phyloP scores from a whole-genome alignment of 2,113 vertebrate genomes.

The Cynopterus brachyotis region DNA sequence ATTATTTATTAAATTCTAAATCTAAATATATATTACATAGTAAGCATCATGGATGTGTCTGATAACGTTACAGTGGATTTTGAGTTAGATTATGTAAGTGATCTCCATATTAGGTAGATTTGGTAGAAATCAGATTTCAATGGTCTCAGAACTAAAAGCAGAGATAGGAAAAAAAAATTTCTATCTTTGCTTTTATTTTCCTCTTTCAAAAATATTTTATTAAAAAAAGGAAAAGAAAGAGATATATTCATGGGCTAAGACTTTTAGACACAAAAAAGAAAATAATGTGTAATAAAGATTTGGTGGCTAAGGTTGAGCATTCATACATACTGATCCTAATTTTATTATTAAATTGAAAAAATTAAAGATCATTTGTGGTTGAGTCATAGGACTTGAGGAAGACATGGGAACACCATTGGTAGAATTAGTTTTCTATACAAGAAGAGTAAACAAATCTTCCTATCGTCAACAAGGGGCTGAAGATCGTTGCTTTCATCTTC shows the following conservation, averaged over 20 bases:
- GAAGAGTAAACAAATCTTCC: neutral
- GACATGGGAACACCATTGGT: neutral
- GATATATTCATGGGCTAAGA: neutral
- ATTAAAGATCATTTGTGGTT: neutral
- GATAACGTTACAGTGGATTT: neutral
- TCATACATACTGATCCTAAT: neutral
- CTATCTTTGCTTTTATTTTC: too few species aligned
- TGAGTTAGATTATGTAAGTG: neutral
- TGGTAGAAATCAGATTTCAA: neutral
- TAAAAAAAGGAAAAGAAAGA: neutral
- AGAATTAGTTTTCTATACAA: neutral
- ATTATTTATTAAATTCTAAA: neutral
- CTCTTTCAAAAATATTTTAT: neutral
- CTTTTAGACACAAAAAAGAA: neutral
- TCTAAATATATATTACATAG: neutral
- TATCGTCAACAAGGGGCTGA: neutral
- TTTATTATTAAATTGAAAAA: neutral
- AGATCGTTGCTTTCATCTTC: neutral
- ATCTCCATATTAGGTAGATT: neutral
- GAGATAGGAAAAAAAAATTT: neutral
- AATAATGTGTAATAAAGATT: neutral
- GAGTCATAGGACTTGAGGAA: neutral
- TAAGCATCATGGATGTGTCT: neutral
- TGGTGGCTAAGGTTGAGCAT: neutral
- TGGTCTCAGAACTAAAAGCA: neutral